phyloP scores from a whole-genome alignment of 2,113 vertebrate genomes.

The Carettochelys insculpta region DNA sequence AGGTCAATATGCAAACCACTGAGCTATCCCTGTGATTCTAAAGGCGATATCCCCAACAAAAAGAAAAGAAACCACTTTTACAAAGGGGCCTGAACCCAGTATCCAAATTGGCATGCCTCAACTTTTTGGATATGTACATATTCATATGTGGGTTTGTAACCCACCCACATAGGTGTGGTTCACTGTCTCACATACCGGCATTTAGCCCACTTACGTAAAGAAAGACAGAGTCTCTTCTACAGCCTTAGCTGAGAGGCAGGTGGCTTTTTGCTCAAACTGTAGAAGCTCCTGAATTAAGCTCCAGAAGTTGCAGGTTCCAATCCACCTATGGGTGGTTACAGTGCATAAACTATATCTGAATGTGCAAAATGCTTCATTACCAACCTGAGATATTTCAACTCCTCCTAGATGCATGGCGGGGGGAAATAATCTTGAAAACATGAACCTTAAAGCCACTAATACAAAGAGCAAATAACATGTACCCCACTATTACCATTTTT shows the following conservation, averaged over 20 bases:
- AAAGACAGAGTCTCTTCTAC: too few relatives aligned
- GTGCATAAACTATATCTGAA: not conserved
- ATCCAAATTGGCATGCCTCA: not conserved
- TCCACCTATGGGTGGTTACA: too few relatives aligned
- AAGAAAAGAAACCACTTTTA: not conserved
- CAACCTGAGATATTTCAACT: not conserved
- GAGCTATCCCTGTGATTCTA: too few relatives aligned
- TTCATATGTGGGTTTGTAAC: not conserved
- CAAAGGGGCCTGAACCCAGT: not conserved
- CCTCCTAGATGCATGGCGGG: not conserved
- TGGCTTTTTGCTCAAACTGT: too few relatives aligned
- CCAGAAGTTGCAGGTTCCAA: too few relatives aligned
- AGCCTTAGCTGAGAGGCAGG: too few relatives aligned
- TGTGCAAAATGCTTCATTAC: not conserved
- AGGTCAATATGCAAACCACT: too few relatives aligned
- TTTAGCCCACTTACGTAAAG: too few relatives aligned
- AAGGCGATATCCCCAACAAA: not conserved
- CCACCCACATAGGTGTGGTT: too few relatives aligned
- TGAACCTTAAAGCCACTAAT: not conserved
- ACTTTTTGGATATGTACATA: not conserved
- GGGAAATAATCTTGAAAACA: not conserved
- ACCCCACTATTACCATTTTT: not conserved
- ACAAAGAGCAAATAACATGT: not conserved
- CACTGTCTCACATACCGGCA: too few relatives aligned
- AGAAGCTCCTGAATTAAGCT: too few relatives aligned